Evolutionary conservation across 2,888 invertebrate genomes (phyloP).

Genomic region (Acanthosepion esculentum): DNA sequence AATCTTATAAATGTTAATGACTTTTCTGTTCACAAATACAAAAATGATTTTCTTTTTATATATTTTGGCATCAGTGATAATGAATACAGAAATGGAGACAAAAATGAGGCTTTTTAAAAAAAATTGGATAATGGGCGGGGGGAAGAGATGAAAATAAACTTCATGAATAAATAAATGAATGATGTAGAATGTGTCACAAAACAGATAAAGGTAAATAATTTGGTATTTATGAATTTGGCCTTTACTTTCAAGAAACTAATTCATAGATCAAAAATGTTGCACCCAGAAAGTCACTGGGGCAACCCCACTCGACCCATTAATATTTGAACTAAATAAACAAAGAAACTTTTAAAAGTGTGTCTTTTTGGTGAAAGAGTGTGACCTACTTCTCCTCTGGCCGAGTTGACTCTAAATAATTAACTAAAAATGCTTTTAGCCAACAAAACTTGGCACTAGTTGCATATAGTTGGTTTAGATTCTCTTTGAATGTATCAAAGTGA

Average conservation of each 20-base stretch:
- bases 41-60: not conserved
- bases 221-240: not conserved
- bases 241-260: not conserved
- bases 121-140: not conserved
- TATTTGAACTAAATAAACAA: not conserved
- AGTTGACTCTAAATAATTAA: no score
- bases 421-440: no score
- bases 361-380: no score
- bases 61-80: not conserved
- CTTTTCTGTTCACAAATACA: not conserved
- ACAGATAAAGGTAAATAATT: not conserved
- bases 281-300: not conserved
- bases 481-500: no score
- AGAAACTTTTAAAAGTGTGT: no score
- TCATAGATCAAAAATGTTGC: not conserved
- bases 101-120: not conserved
- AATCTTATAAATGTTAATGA: not conserved
- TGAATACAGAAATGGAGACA: not conserved
- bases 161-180: constrained; percentile 8
- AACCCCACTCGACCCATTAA: not conserved
- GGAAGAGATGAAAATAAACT: not conserved
- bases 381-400: no score
- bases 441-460: no score
- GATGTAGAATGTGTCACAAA: not conserved
- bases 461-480: no score